phyloP scores from a whole-genome alignment of 2,888 invertebrate genomes.

The Acleris literana region DNA sequence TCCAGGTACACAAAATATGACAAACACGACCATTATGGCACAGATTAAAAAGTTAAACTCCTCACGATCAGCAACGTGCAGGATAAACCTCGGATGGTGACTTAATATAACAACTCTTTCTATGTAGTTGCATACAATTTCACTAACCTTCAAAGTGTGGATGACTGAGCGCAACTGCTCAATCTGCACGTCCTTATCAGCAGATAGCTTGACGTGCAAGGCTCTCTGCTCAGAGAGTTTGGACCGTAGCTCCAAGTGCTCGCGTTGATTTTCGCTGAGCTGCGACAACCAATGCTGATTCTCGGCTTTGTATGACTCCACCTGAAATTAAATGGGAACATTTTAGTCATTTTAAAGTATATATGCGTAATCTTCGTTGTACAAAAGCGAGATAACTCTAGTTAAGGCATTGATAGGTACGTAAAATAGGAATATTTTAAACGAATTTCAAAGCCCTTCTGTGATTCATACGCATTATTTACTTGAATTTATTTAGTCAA shows the following conservation, averaged over 20 bases:
- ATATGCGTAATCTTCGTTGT: neutral
- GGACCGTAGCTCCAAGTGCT: conserved; percentile 77
- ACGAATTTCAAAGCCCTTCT: too few species aligned
- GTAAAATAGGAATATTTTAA: too few species aligned
- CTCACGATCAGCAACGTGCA: too few species aligned
- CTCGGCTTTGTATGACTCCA: conserved; percentile 85
- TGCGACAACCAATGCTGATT: conserved; percentile 85
- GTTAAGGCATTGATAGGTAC: too few species aligned
- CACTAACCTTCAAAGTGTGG: conserved; percentile 67
- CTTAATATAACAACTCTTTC: too few species aligned
- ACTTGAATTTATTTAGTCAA: too few species aligned
- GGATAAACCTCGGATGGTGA: too few species aligned
- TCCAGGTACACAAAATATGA: too few species aligned
- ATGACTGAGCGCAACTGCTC: conserved; percentile 71
- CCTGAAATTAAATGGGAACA: conserved; percentile 48
- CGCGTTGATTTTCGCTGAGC: conserved; percentile 77
- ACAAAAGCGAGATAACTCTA: too few species aligned
- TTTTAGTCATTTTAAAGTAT: neutral
- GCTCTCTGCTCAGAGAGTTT: conserved; percentile 76
- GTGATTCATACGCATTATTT: too few species aligned
- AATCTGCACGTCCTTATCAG: conserved; percentile 74
- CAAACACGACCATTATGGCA: too few species aligned
- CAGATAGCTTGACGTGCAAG: conserved; percentile 62
- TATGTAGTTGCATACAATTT: neutral
- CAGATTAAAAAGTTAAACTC: too few species aligned